Evolutionary conservation across 2,888 invertebrate species (phyloP).

Genomic region (Pinctada fucata): DNA sequence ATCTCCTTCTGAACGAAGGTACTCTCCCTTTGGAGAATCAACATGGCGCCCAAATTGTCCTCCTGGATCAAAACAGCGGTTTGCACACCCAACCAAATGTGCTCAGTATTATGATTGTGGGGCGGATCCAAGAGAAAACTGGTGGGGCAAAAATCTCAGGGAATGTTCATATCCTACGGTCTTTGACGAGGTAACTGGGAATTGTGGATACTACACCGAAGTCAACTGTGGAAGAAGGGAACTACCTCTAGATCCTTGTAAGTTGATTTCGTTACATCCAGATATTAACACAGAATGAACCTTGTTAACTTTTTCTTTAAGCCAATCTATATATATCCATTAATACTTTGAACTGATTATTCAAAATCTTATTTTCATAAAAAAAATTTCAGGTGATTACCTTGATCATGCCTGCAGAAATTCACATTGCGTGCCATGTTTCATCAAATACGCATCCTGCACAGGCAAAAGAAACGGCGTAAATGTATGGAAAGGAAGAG

Average conservation of each 20-base stretch:
- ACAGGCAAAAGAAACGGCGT: slow-evolving; percentile 29
- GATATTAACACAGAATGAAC: no score
- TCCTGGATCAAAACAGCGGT: slow-evolving; percentile 19
- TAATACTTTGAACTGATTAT: no score
- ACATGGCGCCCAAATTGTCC: slow-evolving; percentile 27
- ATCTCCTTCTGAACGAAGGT: slow-evolving; percentile 5
- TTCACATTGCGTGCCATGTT: slow-evolving; percentile 33
- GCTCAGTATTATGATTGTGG: slow-evolving; percentile 40
- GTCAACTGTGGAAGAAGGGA: slow-evolving; percentile 27
- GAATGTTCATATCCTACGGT: slow-evolving; percentile 33
- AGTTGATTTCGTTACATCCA: neutral
- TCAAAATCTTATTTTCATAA: no score
- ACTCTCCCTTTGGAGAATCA: slow-evolving; percentile 25
- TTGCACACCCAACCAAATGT: slow-evolving; percentile 34
- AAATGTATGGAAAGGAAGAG: slow-evolving; percentile 33
- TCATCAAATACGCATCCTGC: slow-evolving; percentile 32
- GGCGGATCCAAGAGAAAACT: slow-evolving; percentile 15
- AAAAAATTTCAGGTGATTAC: slow-evolving; percentile 32
- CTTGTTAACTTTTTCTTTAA: no score
- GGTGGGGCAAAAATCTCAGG: slow-evolving; percentile 37
- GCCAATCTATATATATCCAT: no score
- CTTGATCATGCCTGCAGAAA: slow-evolving; percentile 31
- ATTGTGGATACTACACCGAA: slow-evolving; percentile 22
- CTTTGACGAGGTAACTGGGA: slow-evolving; percentile 15
- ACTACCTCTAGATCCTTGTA: slow-evolving; percentile 37